phyloP scores from a whole-genome alignment of 2,888 invertebrate species.

The Tipula unca region DNA sequence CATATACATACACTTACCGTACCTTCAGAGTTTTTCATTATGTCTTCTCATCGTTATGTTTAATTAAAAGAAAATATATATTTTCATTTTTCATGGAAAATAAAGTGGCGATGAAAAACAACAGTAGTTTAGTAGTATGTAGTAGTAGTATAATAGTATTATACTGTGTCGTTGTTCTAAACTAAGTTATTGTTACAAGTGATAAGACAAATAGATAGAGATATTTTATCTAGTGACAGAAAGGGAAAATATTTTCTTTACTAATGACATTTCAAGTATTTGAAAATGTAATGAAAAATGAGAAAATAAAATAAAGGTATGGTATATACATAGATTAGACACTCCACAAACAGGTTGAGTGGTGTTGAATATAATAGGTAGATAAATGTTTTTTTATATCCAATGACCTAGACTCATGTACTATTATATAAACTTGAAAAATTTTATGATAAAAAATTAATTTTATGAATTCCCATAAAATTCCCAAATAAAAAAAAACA shows the following conservation, averaged over 20 bases:
- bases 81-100: neutral
- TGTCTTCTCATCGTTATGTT: neutral
- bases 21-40: neutral
- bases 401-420: neutral
- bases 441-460: neutral
- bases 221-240: neutral
- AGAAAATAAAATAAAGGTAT: neutral
- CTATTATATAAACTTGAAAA: neutral
- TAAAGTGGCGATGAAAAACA: neutral
- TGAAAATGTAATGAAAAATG: neutral
- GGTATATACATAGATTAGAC: neutral
- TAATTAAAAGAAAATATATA: neutral
- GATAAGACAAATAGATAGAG: neutral
- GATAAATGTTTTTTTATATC: neutral
- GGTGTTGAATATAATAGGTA: neutral
- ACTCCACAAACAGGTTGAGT: neutral
- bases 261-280: neutral
- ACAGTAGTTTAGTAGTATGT: neutral
- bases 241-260: neutral
- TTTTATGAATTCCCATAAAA: neutral
- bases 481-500: neutral
- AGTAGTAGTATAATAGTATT: neutral
- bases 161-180: neutral
- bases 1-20: neutral
- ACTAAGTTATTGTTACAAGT: neutral